phyloP scores from a whole-genome alignment of 2,888 invertebrate species.

The Orthosia gothica region DNA sequence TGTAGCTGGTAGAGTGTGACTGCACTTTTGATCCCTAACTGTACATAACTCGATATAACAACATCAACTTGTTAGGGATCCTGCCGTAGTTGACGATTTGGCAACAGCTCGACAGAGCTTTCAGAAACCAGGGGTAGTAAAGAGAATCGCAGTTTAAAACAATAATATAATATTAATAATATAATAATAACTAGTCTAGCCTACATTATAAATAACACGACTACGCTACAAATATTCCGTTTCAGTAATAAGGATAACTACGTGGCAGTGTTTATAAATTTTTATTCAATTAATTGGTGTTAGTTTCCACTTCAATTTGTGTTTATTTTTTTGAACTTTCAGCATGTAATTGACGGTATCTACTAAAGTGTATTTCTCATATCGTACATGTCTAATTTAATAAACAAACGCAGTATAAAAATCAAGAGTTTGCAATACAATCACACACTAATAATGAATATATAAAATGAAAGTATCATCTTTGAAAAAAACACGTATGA shows the following conservation, averaged over 20 bases:
- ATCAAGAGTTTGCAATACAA: background rate
- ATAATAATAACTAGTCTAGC: conserved; percentile 70
- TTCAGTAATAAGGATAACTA: conserved; percentile 61
- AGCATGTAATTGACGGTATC: conserved; percentile 63
- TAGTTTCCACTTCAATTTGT: conserved; percentile 39
- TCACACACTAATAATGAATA: background rate
- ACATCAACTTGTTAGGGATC: background rate
- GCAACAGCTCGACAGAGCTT: background rate
- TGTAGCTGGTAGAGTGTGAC: no score
- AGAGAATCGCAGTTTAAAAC: conserved; percentile 61
- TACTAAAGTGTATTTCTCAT: conserved; percentile 1
- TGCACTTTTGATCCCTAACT: no score
- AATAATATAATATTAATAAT: conserved; percentile 43
- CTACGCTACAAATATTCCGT: conserved; percentile 62
- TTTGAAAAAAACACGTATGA: background rate
- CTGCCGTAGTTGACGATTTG: background rate
- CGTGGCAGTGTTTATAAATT: conserved; percentile 66
- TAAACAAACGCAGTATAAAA: background rate
- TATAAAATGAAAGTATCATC: background rate
- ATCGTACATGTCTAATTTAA: conserved; percentile 7
- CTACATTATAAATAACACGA: conserved; percentile 70
- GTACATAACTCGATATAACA: background rate
- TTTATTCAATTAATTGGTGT: conserved; percentile 64
- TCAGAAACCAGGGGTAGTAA: conserved; percentile 34
- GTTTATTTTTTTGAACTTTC: conserved; percentile 61